Evolutionary conservation across 2,797 vertebrate genomes (phyloP).

Genomic region (Centropyge bicolor): DNA sequence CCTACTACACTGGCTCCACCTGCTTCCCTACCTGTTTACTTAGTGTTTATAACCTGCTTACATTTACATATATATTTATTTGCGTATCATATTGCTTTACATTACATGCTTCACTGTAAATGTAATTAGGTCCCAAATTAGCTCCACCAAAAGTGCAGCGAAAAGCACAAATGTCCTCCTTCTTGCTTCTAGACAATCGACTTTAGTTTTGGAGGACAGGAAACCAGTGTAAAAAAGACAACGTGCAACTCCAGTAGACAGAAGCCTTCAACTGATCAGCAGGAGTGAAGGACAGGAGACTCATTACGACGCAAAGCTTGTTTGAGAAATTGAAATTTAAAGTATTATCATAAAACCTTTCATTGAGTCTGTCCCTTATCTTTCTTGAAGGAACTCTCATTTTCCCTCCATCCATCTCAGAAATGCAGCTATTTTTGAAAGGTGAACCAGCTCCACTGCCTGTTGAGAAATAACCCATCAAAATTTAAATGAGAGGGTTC

Average conservation of each 20-base stretch:
- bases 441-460: not conserved
- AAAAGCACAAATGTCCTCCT: not conserved
- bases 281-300: conserved; percentile 31
- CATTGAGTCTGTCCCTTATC: conserved; percentile 18
- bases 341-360: conserved; percentile 26
- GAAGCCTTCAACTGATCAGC: conserved; percentile 15
- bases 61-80: not conserved
- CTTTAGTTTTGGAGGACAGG: conserved; percentile 11
- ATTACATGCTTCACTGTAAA: not conserved
- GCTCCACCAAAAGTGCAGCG: not conserved
- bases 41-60: not conserved
- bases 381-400: conserved; percentile 7
- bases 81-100: too few species aligned
- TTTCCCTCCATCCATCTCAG: conserved; percentile 5
- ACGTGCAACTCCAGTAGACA: not conserved
- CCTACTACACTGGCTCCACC: not conserved
- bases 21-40: not conserved
- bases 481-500: conserved; percentile 3
- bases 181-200: not conserved
- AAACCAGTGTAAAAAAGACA: not conserved
- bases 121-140: not conserved
- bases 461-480: conserved; percentile 6
- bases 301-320: conserved; percentile 24
- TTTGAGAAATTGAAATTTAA: conserved; percentile 14
- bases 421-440: conserved; percentile 17